Percentiles rank a stretch among this genome's conserved stretches.
Conservation (phyloP, 2,797 vertebrate genomes). For the Sylvia borin region DNA sequence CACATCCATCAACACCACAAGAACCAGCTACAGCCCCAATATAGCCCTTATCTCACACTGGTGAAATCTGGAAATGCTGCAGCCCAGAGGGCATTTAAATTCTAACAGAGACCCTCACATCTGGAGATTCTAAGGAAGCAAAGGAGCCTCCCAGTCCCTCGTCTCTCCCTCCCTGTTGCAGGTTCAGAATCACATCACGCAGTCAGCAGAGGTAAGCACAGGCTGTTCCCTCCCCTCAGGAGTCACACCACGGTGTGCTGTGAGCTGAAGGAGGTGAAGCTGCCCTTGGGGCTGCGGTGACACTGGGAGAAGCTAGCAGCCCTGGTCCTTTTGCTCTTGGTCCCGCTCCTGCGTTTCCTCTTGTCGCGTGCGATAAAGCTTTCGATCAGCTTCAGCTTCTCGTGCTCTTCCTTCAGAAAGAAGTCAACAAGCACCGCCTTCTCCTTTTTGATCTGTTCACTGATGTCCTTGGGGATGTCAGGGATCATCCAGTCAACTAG, state of each 20-base stretch:
- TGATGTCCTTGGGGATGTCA: constrained; percentile 93
- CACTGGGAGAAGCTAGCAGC: constrained; percentile 86
- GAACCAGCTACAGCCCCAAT: background rate
- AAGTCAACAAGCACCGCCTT: constrained; percentile 91
- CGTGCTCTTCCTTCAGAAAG: constrained; percentile 92
- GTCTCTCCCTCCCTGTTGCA: background rate
- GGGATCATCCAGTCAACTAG: constrained; percentile 97
- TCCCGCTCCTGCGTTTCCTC: background rate
- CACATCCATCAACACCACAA: background rate
- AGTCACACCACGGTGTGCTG: constrained; percentile 91
- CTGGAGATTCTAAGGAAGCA: background rate
- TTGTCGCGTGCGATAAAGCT: constrained; percentile 81
- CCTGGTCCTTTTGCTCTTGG: constrained; percentile 63
- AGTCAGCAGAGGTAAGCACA: background rate
- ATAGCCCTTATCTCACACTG: background rate
- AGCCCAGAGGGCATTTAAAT: background rate
- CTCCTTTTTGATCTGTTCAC: constrained; percentile 93
- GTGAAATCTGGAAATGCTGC: background rate
- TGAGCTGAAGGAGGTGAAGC: constrained; percentile 75
- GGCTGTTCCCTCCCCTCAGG: background rate
- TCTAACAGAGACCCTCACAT: background rate
- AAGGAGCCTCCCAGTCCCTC: background rate
- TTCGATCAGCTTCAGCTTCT: constrained; percentile 90
- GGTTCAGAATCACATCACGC: background rate
- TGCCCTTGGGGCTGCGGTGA: constrained; percentile 73